phyloP scores from a whole-genome alignment of 64 coral and sea anemone genomes.

The Porites australiensis region DNA sequence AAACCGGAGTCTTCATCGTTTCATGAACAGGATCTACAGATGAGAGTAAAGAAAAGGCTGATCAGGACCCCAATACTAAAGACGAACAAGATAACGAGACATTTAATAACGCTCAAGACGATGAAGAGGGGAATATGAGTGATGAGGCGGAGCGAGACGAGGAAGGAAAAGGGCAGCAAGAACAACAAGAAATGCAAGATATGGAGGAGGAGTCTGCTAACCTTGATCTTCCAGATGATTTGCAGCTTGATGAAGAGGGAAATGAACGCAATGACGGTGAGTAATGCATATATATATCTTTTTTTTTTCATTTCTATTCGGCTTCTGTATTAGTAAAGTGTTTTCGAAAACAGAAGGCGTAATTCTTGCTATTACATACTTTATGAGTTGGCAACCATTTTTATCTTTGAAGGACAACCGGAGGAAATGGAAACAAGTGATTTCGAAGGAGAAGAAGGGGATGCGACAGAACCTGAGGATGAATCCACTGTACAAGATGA shows the following conservation, averaged over 20 bases:
- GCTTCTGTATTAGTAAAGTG: no score
- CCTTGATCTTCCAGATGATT: constrained; percentile 70
- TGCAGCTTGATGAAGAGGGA: constrained; percentile 71
- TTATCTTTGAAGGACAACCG: not conserved
- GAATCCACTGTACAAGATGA: not conserved
- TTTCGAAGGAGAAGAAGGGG: not conserved
- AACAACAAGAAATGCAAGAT: constrained; percentile 16
- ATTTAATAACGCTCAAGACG: constrained; percentile 45
- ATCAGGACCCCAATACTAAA: constrained; percentile 26
- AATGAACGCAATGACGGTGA: constrained; percentile 27
- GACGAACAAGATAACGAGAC: constrained; percentile 68
- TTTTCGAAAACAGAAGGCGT: no score
- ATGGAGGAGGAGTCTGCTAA: constrained; percentile 61
- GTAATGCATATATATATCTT: not conserved
- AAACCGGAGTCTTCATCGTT: not conserved
- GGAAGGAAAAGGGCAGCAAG: constrained; percentile 16
- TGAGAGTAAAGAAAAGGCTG: constrained; percentile 79
- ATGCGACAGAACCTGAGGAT: constrained; percentile 1
- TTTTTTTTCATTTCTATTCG: no score
- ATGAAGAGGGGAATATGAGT: constrained; percentile 78
- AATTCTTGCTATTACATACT: not conserved
- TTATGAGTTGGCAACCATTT: no score
- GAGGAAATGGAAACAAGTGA: constrained; percentile 37
- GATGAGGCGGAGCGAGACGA: constrained; percentile 49
- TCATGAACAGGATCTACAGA: constrained; percentile 66